These are phyloP conservation scores for Agrilus biguttatus DNA, from an alignment of 2,888 invertebrate genomes.

Conservation along the genomic window DNA sequence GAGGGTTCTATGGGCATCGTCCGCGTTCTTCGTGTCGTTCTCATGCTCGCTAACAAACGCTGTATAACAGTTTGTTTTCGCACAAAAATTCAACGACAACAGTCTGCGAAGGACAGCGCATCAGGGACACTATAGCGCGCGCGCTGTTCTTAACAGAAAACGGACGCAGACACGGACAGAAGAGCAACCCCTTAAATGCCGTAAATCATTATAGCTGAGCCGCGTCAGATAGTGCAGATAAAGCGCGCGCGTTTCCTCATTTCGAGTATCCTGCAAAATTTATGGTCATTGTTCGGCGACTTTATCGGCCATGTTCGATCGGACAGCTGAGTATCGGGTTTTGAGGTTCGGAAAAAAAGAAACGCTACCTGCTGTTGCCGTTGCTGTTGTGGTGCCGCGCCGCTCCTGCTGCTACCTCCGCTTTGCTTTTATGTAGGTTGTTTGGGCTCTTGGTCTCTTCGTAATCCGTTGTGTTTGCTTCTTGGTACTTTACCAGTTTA, in stretches of 20 bases:
- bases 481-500: no score
- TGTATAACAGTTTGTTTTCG: slow-evolving; percentile 4
- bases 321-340: slow-evolving; percentile 6
- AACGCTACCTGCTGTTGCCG: not conserved
- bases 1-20: no score
- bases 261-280: slow-evolving; percentile 12
- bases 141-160: slow-evolving; percentile 5
- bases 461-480: no score
- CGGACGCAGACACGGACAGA: slow-evolving; percentile 7
- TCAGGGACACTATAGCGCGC: slow-evolving; percentile 1
- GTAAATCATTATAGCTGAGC: slow-evolving; percentile 17
- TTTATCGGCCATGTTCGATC: slow-evolving; percentile 9
- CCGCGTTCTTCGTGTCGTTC: no score
- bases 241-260: slow-evolving; percentile 18
- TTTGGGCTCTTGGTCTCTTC: no score
- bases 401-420: no score
- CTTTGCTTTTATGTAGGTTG: no score
- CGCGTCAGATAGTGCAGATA: slow-evolving; percentile 16
- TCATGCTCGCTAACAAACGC: slow-evolving; percentile 1
- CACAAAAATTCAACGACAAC: slow-evolving; percentile 4
- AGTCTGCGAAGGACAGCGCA: slow-evolving; percentile 3
- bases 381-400: no score
- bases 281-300: slow-evolving; percentile 8
- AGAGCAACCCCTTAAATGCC: slow-evolving; percentile 4
- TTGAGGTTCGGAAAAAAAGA: not conserved